A percentile compares a stretch with the other conserved stretches of the same genome.
Evolutionary conservation across 2,888 invertebrate genomes (phyloP).

Genomic region (Scrobipalpa atriplicella): DNA sequence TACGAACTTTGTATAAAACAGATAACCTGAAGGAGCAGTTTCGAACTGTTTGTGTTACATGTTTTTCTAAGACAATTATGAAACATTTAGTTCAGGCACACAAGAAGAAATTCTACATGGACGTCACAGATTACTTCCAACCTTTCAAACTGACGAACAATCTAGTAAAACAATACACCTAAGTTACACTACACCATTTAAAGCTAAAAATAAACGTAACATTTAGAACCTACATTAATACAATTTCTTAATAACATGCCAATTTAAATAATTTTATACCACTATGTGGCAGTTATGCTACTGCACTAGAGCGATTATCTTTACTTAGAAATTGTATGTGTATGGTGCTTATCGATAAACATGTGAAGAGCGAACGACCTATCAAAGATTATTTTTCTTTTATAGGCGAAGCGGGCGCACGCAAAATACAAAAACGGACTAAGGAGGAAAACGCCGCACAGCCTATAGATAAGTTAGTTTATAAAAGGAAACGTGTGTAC

Average conservation of each 20-base stretch:
- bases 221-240: conserved; percentile 58
- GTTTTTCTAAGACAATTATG: no score
- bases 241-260: no score
- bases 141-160: conserved; percentile 66
- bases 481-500: conserved; percentile 58
- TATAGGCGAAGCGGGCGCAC: conserved; percentile 72
- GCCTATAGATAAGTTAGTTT: conserved; percentile 45
- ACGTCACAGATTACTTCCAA: conserved; percentile 68
- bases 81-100: conserved; percentile 66
- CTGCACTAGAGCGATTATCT: neutral
- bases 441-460: conserved; percentile 50
- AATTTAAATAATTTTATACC: no score
- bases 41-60: no score
- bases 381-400: conserved; percentile 77
- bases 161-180: conserved; percentile 38
- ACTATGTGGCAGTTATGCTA: no score
- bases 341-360: conserved; percentile 14
- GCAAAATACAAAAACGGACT: conserved; percentile 64
- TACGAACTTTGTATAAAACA: no score
- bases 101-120: conserved; percentile 66
- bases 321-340: conserved; percentile 5
- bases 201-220: no score
- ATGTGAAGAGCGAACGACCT: conserved; percentile 48
- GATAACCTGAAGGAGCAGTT: no score
- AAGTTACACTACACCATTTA: no score